phyloP scores from a whole-genome alignment of 2,797 vertebrate genomes.

The Spea hammondii region DNA sequence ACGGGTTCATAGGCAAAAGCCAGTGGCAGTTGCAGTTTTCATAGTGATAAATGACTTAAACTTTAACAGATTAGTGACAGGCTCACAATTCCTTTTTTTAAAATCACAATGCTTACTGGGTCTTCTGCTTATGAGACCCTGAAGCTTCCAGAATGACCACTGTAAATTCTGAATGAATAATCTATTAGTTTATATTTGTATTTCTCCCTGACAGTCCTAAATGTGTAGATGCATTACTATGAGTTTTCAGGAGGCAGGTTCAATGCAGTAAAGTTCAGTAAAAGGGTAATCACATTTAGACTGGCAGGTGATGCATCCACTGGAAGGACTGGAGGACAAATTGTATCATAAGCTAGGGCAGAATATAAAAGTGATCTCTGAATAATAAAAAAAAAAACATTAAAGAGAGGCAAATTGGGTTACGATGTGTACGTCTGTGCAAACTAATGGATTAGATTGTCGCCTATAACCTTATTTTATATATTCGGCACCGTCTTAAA shows the following conservation, averaged over 20 bases:
- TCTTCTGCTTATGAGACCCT: too few relatives aligned
- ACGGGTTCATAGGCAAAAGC: too few relatives aligned
- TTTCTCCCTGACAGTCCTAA: not conserved
- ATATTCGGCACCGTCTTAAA: constrained; percentile 6
- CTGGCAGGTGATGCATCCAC: constrained; percentile 29
- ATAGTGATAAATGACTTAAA: too few relatives aligned
- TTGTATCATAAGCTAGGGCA: constrained; percentile 33
- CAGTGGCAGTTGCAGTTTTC: too few relatives aligned
- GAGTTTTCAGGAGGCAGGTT: not conserved
- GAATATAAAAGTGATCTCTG: constrained; percentile 28
- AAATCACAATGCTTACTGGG: too few relatives aligned
- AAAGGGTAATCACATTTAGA: constrained; percentile 47
- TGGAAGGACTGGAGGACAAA: constrained; percentile 40
- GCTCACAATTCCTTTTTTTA: too few relatives aligned
- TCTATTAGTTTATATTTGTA: too few relatives aligned
- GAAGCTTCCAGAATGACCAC: too few relatives aligned
- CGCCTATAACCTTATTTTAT: constrained; percentile 35
- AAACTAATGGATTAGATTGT: constrained; percentile 38
- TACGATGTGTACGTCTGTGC: constrained; percentile 34
- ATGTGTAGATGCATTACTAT: not conserved
- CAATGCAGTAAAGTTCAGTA: constrained; percentile 33
- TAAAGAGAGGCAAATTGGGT: constrained; percentile 31
- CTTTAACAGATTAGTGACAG: too few relatives aligned
- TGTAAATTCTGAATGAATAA: too few relatives aligned
- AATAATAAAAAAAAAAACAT: constrained; percentile 32